Evolutionary conservation across 2,113 vertebrate genomes (phyloP).

Genomic region (Syrrhaptes paradoxus): DNA sequence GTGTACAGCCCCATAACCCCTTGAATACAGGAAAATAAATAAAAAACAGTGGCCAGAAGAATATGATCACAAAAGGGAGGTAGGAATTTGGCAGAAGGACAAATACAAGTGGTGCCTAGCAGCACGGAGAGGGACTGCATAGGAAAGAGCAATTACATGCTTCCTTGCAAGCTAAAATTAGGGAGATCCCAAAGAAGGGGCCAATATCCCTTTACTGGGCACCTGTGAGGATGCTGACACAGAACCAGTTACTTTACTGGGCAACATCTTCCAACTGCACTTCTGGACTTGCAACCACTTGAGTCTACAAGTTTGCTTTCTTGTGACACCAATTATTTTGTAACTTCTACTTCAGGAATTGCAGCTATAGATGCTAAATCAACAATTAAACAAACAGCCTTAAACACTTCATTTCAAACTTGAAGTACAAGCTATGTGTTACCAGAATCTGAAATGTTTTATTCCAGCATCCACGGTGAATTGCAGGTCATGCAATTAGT

Average conservation of each 20-base stretch:
- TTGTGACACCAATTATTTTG: background rate
- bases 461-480: background rate
- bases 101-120: background rate
- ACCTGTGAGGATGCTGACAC: background rate
- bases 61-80: background rate
- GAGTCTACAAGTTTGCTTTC: background rate
- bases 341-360: background rate
- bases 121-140: background rate
- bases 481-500: background rate
- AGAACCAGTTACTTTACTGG: background rate
- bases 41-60: background rate
- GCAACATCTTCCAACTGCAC: background rate
- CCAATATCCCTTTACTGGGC: background rate
- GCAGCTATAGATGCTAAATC: background rate
- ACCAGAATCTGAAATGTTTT: background rate
- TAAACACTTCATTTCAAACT: background rate
- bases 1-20: background rate
- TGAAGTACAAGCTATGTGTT: background rate
- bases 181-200: background rate
- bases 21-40: background rate
- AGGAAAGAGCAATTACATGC: accelerated
- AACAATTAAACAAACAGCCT: background rate
- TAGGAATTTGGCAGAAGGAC: background rate
- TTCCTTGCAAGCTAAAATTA: background rate
- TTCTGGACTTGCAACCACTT: background rate